Evolutionary conservation across 2,888 invertebrate genomes (phyloP).

Genomic region (Euplagia quadripunctaria): DNA sequence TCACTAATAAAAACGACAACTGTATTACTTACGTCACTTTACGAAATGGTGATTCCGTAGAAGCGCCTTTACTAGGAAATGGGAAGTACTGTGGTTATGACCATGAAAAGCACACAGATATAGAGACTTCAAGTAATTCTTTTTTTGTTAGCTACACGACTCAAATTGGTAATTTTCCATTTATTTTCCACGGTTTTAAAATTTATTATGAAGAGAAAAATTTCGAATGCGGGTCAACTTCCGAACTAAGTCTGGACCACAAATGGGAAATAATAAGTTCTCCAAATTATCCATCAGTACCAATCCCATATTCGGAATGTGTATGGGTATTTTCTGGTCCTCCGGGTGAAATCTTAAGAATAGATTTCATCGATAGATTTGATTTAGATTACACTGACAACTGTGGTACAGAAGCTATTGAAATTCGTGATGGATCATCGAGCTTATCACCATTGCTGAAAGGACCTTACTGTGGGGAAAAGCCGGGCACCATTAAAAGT

Average conservation of each 20-base stretch:
- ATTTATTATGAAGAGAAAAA: conserved; percentile 88
- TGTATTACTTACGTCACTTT: conserved; percentile 84
- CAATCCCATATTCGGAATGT: conserved; percentile 93
- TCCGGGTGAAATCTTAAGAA: conserved; percentile 90
- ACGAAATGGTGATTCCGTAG: conserved; percentile 91
- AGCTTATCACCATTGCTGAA: conserved; percentile 86
- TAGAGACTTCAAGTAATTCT: conserved; percentile 89
- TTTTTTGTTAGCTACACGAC: conserved; percentile 64
- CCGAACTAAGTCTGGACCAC: conserved; percentile 83
- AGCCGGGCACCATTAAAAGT: conserved; percentile 88
- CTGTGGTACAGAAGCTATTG: conserved; percentile 89
- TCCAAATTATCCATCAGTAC: conserved; percentile 93
- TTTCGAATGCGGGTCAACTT: conserved; percentile 90
- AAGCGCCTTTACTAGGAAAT: conserved; percentile 91
- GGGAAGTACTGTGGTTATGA: conserved; percentile 91
- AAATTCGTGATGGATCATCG: conserved; percentile 94
- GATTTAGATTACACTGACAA: conserved; percentile 84
- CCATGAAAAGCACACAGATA: conserved; percentile 68
- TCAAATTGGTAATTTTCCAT: conserved; percentile 16
- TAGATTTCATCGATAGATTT: conserved; percentile 93
- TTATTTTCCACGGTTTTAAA: conserved; percentile 73
- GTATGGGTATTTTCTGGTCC: conserved; percentile 92
- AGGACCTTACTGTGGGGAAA: conserved; percentile 86
- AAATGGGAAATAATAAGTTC: conserved; percentile 88
- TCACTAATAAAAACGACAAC: conserved; percentile 77